Conservation (phyloP, 2,797 vertebrate genomes). For the Muscicapa striata region DNA sequence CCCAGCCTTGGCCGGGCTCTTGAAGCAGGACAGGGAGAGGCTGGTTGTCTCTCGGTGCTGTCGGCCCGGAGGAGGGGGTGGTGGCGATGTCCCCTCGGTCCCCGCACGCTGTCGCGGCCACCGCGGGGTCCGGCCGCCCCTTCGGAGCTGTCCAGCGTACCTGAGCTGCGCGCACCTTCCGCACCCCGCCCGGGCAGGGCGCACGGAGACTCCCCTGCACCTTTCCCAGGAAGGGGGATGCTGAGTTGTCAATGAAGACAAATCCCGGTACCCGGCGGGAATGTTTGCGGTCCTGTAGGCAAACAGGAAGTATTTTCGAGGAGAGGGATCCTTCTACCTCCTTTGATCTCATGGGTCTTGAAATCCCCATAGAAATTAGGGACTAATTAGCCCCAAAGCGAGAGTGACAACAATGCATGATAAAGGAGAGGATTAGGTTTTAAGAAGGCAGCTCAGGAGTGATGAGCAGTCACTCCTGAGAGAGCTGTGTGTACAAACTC, state of each 20-base stretch:
- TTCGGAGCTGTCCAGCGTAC: slow-evolving; percentile 77
- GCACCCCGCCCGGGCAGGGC: fast-evolving
- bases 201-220: fast-evolving
- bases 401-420: neutral
- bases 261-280: neutral
- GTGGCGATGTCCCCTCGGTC: neutral
- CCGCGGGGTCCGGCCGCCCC: neutral
- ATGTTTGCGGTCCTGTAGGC: neutral
- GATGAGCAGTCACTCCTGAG: neutral
- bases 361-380: slow-evolving; percentile 3
- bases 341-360: slow-evolving; percentile 24
- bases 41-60: fast-evolving
- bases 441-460: neutral
- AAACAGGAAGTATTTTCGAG: neutral
- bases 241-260: neutral
- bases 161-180: neutral
- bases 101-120: neutral
- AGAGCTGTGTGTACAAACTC: neutral
- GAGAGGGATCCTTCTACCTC: neutral
- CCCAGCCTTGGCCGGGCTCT: fast-evolving
- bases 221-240: neutral
- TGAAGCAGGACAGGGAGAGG: neutral
- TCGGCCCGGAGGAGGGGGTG: fast-evolving
- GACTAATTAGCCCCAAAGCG: neutral
- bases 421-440: neutral